phyloP scores from a whole-genome alignment of 1,140 invertebrate genomes.

The Leptinotarsa defecta region DNA sequence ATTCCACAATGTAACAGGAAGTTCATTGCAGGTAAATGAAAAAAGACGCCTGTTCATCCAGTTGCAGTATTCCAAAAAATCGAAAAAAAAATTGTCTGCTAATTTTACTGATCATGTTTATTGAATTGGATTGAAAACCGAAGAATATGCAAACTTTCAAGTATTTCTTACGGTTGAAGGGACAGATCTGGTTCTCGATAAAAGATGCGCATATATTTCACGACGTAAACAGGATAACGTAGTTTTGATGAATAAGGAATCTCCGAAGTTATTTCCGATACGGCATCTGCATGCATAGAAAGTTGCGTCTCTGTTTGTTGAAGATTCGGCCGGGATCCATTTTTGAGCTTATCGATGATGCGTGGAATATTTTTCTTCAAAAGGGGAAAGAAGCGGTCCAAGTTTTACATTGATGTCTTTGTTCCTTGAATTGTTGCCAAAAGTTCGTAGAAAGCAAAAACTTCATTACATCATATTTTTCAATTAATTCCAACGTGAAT shows the following conservation, averaged over 20 bases:
- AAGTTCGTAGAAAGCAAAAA: too few species aligned
- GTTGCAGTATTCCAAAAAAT: too few species aligned
- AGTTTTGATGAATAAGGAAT: slow-evolving; percentile 19
- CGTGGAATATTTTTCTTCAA: not conserved
- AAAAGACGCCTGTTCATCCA: too few species aligned
- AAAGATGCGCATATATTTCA: slow-evolving; percentile 22
- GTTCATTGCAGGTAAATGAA: too few species aligned
- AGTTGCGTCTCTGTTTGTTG: not conserved
- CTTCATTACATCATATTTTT: too few species aligned
- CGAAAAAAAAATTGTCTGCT: not conserved
- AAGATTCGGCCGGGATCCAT: not conserved
- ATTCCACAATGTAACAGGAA: too few species aligned
- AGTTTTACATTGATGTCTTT: too few species aligned
- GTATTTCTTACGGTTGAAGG: not conserved
- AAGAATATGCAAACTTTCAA: not conserved
- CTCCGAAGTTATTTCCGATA: not conserved
- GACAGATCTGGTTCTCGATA: not conserved
- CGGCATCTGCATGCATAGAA: not conserved
- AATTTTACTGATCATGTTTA: not conserved
- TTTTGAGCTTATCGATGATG: not conserved
- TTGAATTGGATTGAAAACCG: not conserved
- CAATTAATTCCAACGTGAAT: too few species aligned
- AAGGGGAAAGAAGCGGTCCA: too few species aligned
- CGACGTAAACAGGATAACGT: slow-evolving; percentile 16
- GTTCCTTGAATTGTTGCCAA: too few species aligned